phyloP scores from a whole-genome alignment of 2,797 vertebrate species.

The Arrhamphus sclerolepis region DNA sequence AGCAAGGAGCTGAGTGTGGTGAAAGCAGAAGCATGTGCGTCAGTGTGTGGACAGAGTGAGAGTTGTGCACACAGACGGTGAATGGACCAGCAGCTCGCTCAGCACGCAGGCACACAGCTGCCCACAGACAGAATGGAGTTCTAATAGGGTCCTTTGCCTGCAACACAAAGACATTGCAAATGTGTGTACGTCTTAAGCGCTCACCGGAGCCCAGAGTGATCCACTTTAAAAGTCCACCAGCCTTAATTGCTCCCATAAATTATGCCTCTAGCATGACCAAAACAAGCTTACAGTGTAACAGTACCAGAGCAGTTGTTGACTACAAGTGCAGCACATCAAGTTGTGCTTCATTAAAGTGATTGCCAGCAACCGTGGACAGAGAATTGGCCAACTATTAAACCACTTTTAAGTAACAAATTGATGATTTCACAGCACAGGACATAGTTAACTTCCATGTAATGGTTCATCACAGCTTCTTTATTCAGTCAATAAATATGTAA shows the following conservation, averaged over 20 bases:
- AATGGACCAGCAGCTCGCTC: constrained; percentile 66
- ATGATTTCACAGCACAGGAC: background rate
- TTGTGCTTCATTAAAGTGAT: constrained; percentile 30
- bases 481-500: background rate
- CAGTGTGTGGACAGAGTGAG: constrained; percentile 51
- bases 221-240: constrained; percentile 65
- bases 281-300: constrained; percentile 46
- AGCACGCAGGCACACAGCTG: constrained; percentile 77
- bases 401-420: constrained; percentile 3
- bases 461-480: background rate
- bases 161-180: constrained; percentile 79
- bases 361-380: constrained; percentile 11
- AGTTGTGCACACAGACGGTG: constrained; percentile 58
- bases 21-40: constrained; percentile 50
- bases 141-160: constrained; percentile 78
- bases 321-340: constrained; percentile 42
- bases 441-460: background rate
- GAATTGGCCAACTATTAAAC: background rate
- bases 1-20: constrained; percentile 24
- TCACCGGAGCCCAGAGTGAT: constrained; percentile 66
- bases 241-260: constrained; percentile 77
- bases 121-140: constrained; percentile 74
- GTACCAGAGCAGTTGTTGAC: constrained; percentile 36
- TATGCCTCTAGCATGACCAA: constrained; percentile 53
- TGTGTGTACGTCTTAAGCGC: constrained; percentile 71